Evolutionary conservation across 1,140 invertebrate genomes (phyloP).

Genomic region (Drosophila nigromelanica): DNA sequence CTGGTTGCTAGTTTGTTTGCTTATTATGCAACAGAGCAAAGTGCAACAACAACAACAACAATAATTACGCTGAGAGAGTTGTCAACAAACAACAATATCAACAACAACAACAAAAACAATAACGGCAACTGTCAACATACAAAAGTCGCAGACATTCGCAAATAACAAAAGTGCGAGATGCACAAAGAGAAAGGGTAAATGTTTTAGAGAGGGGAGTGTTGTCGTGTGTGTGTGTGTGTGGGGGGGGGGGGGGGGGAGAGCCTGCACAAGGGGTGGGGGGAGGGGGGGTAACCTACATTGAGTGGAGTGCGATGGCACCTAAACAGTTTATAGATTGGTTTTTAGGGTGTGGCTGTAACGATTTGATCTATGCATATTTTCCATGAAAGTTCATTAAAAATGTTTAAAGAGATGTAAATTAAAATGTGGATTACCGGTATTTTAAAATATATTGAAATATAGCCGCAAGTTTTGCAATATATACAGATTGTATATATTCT

Average conservation of each 20-base stretch:
- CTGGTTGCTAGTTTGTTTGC: slow-evolving; percentile 24
- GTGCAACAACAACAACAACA: slow-evolving; percentile 27
- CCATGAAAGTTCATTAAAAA: background rate
- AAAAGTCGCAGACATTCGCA: slow-evolving; percentile 35
- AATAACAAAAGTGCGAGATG: slow-evolving; percentile 36
- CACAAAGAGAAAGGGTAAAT: slow-evolving; percentile 20
- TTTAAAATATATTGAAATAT: too few relatives aligned
- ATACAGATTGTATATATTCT: too few relatives aligned
- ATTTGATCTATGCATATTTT: slow-evolving; percentile 11
- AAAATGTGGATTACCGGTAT: too few relatives aligned
- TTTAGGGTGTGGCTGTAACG: slow-evolving; percentile 11
- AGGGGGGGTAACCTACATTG: background rate
- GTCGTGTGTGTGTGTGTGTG: too few relatives aligned
- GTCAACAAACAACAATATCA: slow-evolving; percentile 11
- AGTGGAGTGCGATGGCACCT: slow-evolving; percentile 17
- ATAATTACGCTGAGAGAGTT: slow-evolving; percentile 14
- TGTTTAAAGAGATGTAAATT: too few relatives aligned
- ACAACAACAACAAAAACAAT: slow-evolving; percentile 15
- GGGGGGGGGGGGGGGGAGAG: too few relatives aligned
- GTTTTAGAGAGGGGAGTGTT: background rate
- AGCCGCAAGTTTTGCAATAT: too few relatives aligned
- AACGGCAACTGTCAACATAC: slow-evolving; percentile 17
- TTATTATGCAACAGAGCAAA: slow-evolving; percentile 47
- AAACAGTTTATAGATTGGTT: slow-evolving; percentile 10
- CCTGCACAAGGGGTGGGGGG: too few relatives aligned